phyloP scores from a whole-genome alignment of 2,113 vertebrate genomes.

The Felis chaus region DNA sequence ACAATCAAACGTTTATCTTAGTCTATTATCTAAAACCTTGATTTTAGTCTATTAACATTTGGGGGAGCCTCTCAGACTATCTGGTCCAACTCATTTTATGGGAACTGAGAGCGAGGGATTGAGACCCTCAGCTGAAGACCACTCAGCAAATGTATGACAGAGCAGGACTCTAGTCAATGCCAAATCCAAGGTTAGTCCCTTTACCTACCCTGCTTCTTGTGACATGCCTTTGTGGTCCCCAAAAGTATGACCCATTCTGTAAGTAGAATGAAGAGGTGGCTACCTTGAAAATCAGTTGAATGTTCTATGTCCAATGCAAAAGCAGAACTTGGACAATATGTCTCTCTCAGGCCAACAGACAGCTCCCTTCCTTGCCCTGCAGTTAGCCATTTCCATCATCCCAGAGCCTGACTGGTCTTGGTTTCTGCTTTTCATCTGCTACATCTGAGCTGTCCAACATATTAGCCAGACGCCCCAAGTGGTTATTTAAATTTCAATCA shows the following conservation, averaged over 20 bases:
- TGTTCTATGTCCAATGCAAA: neutral
- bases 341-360: neutral
- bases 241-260: neutral
- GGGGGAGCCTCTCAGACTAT: neutral
- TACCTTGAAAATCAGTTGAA: neutral
- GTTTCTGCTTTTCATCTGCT: neutral
- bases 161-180: neutral
- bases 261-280: neutral
- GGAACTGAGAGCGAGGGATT: neutral
- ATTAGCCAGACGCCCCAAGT: neutral
- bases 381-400: neutral
- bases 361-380: neutral
- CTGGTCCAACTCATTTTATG: neutral
- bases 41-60: neutral
- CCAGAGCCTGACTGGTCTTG: neutral
- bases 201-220: neutral
- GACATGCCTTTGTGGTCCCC: neutral
- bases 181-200: neutral
- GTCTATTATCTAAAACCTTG: too few species aligned
- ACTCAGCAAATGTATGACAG: neutral
- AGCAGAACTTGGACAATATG: neutral
- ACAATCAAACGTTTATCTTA: neutral
- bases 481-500: neutral
- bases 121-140: neutral
- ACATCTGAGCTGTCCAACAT: neutral